phyloP scores from a whole-genome alignment of 2,113 vertebrate species.

The Perognathus longimembris region DNA sequence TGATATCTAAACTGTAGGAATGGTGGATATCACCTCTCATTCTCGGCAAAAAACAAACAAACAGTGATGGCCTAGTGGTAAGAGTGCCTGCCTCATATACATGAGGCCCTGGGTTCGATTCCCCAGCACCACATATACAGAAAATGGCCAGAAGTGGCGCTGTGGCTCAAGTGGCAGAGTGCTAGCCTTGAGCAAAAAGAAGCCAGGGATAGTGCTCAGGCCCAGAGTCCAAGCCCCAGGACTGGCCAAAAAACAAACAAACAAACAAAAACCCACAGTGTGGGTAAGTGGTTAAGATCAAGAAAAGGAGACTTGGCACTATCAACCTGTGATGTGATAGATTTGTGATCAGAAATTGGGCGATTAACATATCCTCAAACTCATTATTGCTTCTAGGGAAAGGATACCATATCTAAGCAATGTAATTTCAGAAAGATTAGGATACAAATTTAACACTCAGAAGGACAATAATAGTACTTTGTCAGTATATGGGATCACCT shows the following conservation, averaged over 20 bases:
- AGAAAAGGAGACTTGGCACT: neutral
- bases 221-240: too few species aligned
- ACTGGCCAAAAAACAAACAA: too few species aligned
- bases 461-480: constrained; percentile 37
- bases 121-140: too few species aligned
- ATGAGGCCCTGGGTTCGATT: too few species aligned
- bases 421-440: constrained; percentile 59
- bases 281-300: neutral
- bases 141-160: too few species aligned
- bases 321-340: neutral
- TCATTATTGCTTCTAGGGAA: neutral
- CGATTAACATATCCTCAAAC: constrained; percentile 36
- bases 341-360: neutral
- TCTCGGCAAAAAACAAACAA: neutral
- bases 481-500: neutral
- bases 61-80: too few species aligned
- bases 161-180: too few species aligned
- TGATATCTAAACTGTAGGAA: neutral
- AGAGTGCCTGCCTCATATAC: too few species aligned
- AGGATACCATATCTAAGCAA: constrained; percentile 10
- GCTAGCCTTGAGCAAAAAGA: too few species aligned
- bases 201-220: too few species aligned
- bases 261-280: too few species aligned
- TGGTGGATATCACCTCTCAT: neutral
- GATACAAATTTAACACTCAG: constrained; percentile 44